These are phyloP conservation scores for Corythornis leucogaster DNA, from an alignment of 2,797 vertebrate species.

Conservation along the genomic window DNA sequence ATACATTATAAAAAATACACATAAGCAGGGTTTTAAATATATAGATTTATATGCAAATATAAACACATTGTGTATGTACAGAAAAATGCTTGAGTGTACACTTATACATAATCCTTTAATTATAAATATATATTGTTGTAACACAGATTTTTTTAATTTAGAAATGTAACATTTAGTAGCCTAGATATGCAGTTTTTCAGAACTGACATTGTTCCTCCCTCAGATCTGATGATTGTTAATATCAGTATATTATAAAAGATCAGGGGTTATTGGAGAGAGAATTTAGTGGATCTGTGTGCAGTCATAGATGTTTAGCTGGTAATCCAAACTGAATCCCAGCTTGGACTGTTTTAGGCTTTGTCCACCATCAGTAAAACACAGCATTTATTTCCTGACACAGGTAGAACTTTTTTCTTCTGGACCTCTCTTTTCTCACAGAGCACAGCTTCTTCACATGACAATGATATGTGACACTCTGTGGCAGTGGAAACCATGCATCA, in stretches of 20 bases:
- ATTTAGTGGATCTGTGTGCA: neutral
- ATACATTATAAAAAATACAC: neutral
- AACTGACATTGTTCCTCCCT: neutral
- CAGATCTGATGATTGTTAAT: neutral
- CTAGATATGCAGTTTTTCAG: neutral
- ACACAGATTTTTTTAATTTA: neutral
- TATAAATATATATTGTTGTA: neutral
- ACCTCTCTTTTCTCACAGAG: neutral
- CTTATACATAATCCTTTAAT: neutral
- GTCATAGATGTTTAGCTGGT: neutral
- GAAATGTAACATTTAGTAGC: neutral
- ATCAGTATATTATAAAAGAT: neutral
- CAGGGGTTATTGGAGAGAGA: neutral
- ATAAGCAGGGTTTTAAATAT: neutral
- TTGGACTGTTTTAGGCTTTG: neutral
- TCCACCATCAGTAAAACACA: neutral
- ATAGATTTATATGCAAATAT: neutral
- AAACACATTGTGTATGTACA: neutral
- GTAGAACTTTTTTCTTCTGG: neutral
- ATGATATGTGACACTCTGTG: accelerated
- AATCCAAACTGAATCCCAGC: neutral
- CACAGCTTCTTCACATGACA: neutral
- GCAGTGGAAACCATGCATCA: neutral
- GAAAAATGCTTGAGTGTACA: neutral
- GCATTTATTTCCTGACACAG: neutral